Percentiles rank a stretch among this genome's conserved stretches.
Evolutionary conservation across 2,113 vertebrate species (phyloP).

Genomic region (Chloropsis hardwickii): DNA sequence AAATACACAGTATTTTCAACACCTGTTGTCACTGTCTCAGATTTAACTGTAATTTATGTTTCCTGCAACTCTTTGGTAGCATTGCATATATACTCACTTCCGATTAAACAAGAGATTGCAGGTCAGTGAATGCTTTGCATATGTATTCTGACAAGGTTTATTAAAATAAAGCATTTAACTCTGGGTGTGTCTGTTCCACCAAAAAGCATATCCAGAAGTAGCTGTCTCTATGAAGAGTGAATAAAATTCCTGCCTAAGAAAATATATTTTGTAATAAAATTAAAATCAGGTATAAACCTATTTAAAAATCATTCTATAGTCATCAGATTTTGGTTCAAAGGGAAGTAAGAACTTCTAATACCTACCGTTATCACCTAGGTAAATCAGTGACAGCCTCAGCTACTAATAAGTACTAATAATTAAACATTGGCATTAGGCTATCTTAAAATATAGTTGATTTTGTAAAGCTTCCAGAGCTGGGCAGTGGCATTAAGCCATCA

Average conservation of each 20-base stretch:
- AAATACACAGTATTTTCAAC: neutral
- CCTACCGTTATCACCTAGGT: neutral
- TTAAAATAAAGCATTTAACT: neutral
- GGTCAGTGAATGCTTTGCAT: neutral
- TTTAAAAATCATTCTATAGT: neutral
- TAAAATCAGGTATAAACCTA: neutral
- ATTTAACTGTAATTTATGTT: neutral
- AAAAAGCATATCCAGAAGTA: neutral
- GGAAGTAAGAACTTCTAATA: neutral
- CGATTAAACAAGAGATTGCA: neutral
- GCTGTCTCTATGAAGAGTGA: neutral
- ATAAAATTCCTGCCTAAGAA: neutral
- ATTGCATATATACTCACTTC: neutral
- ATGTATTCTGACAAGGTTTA: neutral
- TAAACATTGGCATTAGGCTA: neutral
- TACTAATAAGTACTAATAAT: neutral
- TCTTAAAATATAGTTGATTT: neutral
- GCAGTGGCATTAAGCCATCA: neutral
- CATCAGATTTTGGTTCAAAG: neutral
- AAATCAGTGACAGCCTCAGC: neutral
- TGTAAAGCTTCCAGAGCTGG: neutral
- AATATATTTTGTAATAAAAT: neutral
- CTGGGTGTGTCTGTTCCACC: neutral
- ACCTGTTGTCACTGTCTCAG: neutral
- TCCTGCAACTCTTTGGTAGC: neutral